A percentile compares a stretch with the other conserved stretches of the same genome.
phyloP scores from a whole-genome alignment of 2,797 vertebrate species.

The Pelobates cultripes region DNA sequence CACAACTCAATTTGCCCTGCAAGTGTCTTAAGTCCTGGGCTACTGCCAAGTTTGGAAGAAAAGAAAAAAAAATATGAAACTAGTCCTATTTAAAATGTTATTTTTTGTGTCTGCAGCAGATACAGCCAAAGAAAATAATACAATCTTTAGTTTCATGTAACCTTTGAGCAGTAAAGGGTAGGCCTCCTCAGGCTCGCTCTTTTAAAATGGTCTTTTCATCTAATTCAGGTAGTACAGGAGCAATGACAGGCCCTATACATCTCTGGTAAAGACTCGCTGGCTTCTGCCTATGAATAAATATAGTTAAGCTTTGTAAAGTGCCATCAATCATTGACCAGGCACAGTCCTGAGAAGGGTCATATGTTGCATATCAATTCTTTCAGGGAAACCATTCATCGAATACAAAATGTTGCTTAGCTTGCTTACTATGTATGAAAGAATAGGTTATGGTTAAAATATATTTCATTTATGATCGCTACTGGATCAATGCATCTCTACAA shows the following conservation, averaged over 20 bases:
- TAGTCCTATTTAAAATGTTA: too few species aligned
- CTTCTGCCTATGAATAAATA: not conserved
- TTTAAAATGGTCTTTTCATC: not conserved
- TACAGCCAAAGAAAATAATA: slow-evolving; percentile 1
- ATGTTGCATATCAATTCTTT: not conserved
- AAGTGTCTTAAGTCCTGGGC: not conserved
- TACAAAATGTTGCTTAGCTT: too few species aligned
- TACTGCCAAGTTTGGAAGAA: not conserved
- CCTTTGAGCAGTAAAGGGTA: not conserved
- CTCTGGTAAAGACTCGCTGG: not conserved
- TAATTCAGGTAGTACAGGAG: not conserved
- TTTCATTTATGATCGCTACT: too few species aligned
- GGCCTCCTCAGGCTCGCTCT: not conserved
- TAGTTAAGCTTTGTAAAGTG: not conserved
- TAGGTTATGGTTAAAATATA: too few species aligned
- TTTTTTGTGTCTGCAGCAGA: not conserved
- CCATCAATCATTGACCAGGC: slow-evolving; percentile 17
- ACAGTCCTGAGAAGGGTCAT: not conserved
- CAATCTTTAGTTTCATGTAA: not conserved
- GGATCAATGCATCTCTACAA: too few species aligned
- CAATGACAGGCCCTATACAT: not conserved
- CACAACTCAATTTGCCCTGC: slow-evolving; percentile 4
- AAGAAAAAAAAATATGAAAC: not conserved
- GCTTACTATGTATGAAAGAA: too few species aligned
- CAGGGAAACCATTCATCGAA: not conserved